Percentiles rank a stretch among this genome's conserved stretches.
Evolutionary conservation across 2,888 invertebrate species (phyloP).

Genomic region (Sympetrum striolatum): DNA sequence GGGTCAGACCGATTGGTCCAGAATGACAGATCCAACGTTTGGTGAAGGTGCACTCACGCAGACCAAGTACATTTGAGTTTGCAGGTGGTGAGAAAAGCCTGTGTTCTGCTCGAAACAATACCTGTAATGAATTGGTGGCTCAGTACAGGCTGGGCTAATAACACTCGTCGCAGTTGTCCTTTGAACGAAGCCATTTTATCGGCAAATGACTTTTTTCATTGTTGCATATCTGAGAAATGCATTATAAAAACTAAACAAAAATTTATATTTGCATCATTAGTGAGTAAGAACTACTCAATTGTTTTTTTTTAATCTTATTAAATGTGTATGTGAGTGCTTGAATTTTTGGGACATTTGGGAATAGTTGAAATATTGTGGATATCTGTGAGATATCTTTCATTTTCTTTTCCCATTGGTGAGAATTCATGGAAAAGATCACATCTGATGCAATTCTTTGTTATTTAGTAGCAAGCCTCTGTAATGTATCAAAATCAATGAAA

Average conservation of each 20-base stretch:
- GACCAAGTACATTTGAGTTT: constrained; percentile 85
- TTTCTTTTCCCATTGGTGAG: too few relatives aligned
- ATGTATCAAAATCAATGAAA: too few relatives aligned
- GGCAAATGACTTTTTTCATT: neutral
- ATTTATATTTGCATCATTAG: neutral
- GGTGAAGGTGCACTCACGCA: constrained; percentile 89
- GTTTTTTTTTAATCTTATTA: neutral
- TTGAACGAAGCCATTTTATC: neutral
- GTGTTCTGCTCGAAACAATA: neutral
- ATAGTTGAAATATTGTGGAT: too few relatives aligned
- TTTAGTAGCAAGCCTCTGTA: too few relatives aligned
- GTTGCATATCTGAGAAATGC: neutral
- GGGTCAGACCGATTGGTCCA: constrained; percentile 94
- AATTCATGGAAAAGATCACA: too few relatives aligned
- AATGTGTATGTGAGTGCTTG: neutral
- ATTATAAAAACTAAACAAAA: neutral
- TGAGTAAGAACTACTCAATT: neutral
- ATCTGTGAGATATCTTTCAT: too few relatives aligned
- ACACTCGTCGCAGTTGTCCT: neutral
- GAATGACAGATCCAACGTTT: constrained; percentile 91
- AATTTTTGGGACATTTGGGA: too few relatives aligned
- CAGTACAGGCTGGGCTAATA: neutral
- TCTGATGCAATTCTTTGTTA: too few relatives aligned
- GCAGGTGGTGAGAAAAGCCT: neutral
- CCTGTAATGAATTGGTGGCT: neutral